Evolutionary conservation across 1,140 invertebrate species (phyloP).

Genomic region (Dinoponera quadriceps): DNA sequence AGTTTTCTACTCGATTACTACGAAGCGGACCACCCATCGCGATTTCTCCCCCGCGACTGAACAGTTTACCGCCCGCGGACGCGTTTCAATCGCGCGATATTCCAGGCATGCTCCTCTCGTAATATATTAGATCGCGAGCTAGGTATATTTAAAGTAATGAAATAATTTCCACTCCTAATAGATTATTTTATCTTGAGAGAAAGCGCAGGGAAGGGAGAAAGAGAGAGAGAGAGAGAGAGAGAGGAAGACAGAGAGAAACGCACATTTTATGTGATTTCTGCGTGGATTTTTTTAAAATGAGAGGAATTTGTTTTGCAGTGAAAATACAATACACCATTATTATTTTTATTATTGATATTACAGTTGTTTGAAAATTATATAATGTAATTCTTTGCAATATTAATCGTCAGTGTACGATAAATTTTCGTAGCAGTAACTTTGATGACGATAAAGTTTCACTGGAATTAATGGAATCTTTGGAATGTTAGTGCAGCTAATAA

Average conservation of each 20-base stretch:
- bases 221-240: too few relatives aligned
- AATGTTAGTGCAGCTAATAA: too few relatives aligned
- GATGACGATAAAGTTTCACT: background rate
- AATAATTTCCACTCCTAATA: background rate
- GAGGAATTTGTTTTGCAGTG: too few relatives aligned
- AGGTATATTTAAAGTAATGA: background rate
- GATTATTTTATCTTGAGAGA: too few relatives aligned
- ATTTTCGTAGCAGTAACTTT: too few relatives aligned
- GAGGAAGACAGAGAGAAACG: background rate
- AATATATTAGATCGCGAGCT: conserved; percentile 1
- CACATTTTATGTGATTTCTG: too few relatives aligned
- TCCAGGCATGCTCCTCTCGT: background rate
- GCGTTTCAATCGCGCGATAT: conserved; percentile 48
- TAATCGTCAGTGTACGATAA: background rate
- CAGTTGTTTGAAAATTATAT: too few relatives aligned
- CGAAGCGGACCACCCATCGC: conserved; percentile 72
- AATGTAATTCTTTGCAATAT: too few relatives aligned
- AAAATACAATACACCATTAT: too few relatives aligned
- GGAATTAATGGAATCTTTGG: background rate
- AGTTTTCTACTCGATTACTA: conserved; percentile 76
- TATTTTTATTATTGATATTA: too few relatives aligned
- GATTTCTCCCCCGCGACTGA: conserved; percentile 55
- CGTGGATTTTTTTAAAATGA: too few relatives aligned
- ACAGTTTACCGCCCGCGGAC: conserved; percentile 54
- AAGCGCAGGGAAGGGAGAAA: too few relatives aligned